Percentiles rank a stretch among this genome's conserved stretches.
phyloP scores from a whole-genome alignment of 2,888 invertebrate genomes.

The Podabrus alpinus region DNA sequence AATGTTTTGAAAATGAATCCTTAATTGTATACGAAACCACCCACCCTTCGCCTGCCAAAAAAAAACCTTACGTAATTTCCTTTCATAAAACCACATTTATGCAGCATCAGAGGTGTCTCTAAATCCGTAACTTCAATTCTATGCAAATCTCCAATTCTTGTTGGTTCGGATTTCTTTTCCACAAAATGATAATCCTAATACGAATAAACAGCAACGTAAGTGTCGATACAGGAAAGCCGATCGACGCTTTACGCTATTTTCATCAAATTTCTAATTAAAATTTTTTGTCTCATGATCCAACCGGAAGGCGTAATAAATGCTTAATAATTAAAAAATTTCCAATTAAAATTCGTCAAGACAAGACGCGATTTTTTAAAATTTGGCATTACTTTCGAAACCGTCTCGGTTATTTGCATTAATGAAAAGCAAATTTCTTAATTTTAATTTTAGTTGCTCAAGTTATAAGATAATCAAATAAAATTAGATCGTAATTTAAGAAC shows the following conservation, averaged over 20 bases:
- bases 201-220: not conserved
- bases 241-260: not conserved
- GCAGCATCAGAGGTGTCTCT: constrained; percentile 1
- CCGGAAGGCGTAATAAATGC: not conserved
- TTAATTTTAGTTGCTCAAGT: not conserved
- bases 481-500: not conserved
- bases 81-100: not conserved
- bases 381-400: not conserved
- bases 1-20: constrained; percentile 20
- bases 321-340: not conserved
- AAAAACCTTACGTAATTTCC: not conserved
- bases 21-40: not conserved
- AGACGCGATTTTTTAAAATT: not conserved
- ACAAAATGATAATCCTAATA: not conserved
- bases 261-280: not conserved
- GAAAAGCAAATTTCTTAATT: not conserved
- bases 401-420: not conserved
- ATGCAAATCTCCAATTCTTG: constrained; percentile 26
- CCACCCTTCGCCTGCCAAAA: not conserved
- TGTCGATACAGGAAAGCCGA: not conserved
- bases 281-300: not conserved
- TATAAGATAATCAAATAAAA: not conserved
- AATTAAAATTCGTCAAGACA: not conserved
- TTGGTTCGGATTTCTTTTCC: not conserved
- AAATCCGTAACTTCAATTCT: constrained; percentile 26